Base-by-base conservation (phyloP, 2,797 vertebrate genomes). In the Enteromius trimaculatus region DNA sequence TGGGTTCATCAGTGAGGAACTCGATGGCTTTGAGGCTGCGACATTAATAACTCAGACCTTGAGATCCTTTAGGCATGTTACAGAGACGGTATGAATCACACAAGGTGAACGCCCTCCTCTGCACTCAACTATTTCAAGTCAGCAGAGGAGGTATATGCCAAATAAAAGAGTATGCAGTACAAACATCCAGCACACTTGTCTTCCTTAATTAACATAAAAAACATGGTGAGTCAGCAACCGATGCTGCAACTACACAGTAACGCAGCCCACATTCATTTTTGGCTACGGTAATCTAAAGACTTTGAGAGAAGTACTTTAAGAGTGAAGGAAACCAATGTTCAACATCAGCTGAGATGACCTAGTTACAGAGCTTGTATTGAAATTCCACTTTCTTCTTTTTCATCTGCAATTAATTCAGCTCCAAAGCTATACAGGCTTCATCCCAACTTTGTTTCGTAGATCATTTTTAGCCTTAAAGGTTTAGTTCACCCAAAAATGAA, bases 151-250 rank as follows among this genome's bases (percentile, higher is more conserved):
- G 51, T 69, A 42, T 42, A 62, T 17, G n/a, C 19, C 29, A 71
- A 44, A 80, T 58, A 80, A 76, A 77, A 34, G 9, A 23, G 23
- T 44, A 14, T 23, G 26, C 26, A 78, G 58, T 19, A 70, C 23
- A 66, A 47, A 55, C 51, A 69, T 42, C 69, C 39, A 77, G 62
- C 49, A 69, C n/a, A 70, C 44, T 66, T 68, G 44, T 53, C 29
- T 78, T 17, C 37, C 47, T 76, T 76, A 55, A 82, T 77, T 82
- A 77, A 14, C 71, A 55, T 44, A 68, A 66, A 76, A 76, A 82
- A 82, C 31, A 76, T 8, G 70, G 58, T 53, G 60, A 82, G 62
- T 82, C 71, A 76, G 80, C 47, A 68, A 75, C n/a, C 21, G 23
- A 53, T 44, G 23, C 60, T 76, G 31, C 17, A 31, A 39, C n/a